Evolutionary conservation across 2,888 invertebrate species (phyloP), one percentile per base, ranked within the genome.

Genomic region (Polyommatus iphigenia): DNA sequence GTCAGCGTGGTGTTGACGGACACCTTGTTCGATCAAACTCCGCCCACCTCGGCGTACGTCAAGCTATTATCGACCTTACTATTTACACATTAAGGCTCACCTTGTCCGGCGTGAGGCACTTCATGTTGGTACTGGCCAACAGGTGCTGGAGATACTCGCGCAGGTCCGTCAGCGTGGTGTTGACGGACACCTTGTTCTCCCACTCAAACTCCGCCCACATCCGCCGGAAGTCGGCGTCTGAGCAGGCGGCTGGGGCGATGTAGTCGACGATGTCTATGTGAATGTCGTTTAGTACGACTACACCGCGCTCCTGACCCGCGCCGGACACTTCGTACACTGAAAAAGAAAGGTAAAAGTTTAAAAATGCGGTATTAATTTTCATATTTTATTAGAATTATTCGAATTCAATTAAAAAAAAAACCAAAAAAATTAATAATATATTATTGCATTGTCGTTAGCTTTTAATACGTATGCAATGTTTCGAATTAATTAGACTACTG

Each of bases 171-270:
- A 99, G 96, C 76, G 96, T 96, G 1, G 99, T 99, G 89, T 98
- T 98, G 2, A 99, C 99, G 0, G 98, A 97, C 71, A 98, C 99
- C 96, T 99, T 99, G 92, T 99, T 99, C 95, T 99, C 99, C 99
- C 99, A 99, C 93, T 99, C 99, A 94, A 99, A 99, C 95, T 99
- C 99, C 3, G 99, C 98, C 99, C 99, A 99, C 99, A 99, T 99
- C 92, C 98, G 97, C 7, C 99, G 94, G 95, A 99, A 99, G 94
- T 99, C 99, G 0, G 97, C 96, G 90, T 99, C 99, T 77, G 97
- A 98, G 91, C 99, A 99, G 67, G 95, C 92, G 20, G 99, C 99
- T 29, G 99, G 99, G 86, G 99, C 97, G 86, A 99, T 99, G 93
- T 99, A 99, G 94, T 99, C 99, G 98, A 99, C 99, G 84, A 99